Percentiles rank a stretch among this genome's conserved stretches.
These are phyloP conservation scores for Pipistrellus nathusii DNA, from an alignment of 2,797 vertebrate genomes.

Conservation along the genomic window DNA sequence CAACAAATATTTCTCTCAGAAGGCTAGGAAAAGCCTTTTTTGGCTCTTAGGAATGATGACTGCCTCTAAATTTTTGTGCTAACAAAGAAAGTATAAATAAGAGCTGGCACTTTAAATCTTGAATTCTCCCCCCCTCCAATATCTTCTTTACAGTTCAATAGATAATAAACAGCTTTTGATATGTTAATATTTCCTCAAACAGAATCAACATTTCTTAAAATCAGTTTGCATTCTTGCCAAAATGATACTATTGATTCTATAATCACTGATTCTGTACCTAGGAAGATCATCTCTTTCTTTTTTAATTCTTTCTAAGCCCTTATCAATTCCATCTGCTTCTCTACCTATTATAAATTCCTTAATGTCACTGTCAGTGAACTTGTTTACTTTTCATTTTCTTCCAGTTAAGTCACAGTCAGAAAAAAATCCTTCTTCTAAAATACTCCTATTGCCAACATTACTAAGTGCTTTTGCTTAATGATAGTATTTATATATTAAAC, in stretches of 20 bases:
- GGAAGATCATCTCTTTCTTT: neutral
- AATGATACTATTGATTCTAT: neutral
- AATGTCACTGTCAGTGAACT: neutral
- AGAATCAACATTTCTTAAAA: slow-evolving; percentile 39
- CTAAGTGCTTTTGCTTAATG: slow-evolving; percentile 7
- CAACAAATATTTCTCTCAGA: neutral
- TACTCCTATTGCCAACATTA: neutral
- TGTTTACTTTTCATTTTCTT: neutral
- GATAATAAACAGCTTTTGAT: neutral
- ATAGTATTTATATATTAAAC: neutral
- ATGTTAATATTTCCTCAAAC: slow-evolving; percentile 21
- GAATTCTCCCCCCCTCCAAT: neutral
- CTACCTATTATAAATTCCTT: neutral
- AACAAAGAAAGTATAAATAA: neutral
- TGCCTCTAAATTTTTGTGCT: neutral
- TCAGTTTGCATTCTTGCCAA: neutral
- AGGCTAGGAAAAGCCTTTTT: neutral
- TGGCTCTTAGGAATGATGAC: neutral
- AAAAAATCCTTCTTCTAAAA: slow-evolving; percentile 8
- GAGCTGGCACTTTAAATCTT: neutral
- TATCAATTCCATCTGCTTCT: neutral
- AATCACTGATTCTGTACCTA: neutral
- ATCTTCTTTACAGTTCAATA: neutral
- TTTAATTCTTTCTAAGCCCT: neutral
- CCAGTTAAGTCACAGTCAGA: neutral